phyloP scores from a whole-genome alignment of 2,888 invertebrate genomes.

The Chorisops tibialis region DNA sequence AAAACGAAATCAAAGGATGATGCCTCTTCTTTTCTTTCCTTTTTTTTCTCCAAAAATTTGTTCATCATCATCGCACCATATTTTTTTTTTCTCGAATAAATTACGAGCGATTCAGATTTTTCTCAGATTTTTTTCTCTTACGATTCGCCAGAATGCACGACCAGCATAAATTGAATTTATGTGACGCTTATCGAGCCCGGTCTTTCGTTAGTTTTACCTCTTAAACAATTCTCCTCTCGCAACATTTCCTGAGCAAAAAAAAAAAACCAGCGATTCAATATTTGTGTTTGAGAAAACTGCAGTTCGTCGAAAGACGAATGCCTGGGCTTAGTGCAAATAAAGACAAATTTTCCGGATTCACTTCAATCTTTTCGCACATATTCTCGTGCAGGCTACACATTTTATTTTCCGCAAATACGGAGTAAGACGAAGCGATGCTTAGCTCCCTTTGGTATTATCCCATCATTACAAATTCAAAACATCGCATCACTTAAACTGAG shows the following conservation, averaged over 20 bases:
- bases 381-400: neutral
- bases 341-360: too few relatives aligned
- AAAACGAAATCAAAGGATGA: too few relatives aligned
- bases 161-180: neutral
- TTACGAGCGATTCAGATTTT: too few relatives aligned
- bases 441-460: constrained; percentile 9
- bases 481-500: constrained; percentile 3
- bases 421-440: neutral
- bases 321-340: too few relatives aligned
- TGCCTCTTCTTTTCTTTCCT: too few relatives aligned
- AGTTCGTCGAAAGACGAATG: neutral
- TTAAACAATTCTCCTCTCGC: neutral
- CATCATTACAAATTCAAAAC: constrained; percentile 15
- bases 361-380: too few relatives aligned
- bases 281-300: neutral
- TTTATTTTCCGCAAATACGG: neutral
- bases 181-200: neutral
- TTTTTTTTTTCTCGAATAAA: too few relatives aligned
- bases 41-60: too few relatives aligned
- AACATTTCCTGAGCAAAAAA: neutral
- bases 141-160: neutral
- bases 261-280: too few relatives aligned
- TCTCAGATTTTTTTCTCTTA: too few relatives aligned
- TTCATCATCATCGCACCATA: too few relatives aligned
- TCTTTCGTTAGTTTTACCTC: constrained; percentile 1